Evolutionary conservation across 2,888 invertebrate genomes (phyloP).

Genomic region (Drosophila prostipennis): DNA sequence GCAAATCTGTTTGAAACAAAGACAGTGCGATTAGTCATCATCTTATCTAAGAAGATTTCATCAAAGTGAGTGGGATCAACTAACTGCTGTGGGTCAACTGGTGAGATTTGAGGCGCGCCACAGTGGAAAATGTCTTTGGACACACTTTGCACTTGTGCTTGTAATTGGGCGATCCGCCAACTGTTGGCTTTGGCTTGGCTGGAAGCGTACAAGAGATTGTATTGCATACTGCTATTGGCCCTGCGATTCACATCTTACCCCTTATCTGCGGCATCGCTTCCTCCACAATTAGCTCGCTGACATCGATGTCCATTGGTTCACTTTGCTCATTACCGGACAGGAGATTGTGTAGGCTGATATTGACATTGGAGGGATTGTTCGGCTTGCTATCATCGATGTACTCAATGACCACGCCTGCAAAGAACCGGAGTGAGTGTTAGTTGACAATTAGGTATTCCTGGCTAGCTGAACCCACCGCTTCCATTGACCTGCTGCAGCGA

Average conservation of each 20-base stretch:
- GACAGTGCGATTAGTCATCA: not conserved
- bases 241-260: constrained; percentile 21
- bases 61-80: constrained; percentile 13
- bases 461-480: constrained; percentile 32
- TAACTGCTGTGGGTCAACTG: constrained; percentile 68
- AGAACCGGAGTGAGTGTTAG: not conserved
- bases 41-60: no score
- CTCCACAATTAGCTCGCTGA: constrained; percentile 63
- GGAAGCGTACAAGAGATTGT: not conserved
- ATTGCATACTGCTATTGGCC: not conserved
- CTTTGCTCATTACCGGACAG: constrained; percentile 32
- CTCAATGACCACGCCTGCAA: constrained; percentile 76
- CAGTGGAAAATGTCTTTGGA: constrained; percentile 60
- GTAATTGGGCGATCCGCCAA: constrained; percentile 20
- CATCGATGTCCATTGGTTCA: constrained; percentile 71
- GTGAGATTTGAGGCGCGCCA: constrained; percentile 66
- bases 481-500: constrained; percentile 73
- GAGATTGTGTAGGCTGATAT: constrained; percentile 51
- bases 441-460: fast-evolving
- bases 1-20: constrained; percentile 66
- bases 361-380: constrained; percentile 13
- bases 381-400: constrained; percentile 73
- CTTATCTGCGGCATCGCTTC: constrained; percentile 50
- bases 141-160: constrained; percentile 66
- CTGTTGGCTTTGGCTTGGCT: constrained; percentile 46